A percentile compares a stretch with the other conserved stretches of the same genome.
Evolutionary conservation across 2,113 vertebrate genomes (phyloP).

Genomic region (Serilophus lunatus): DNA sequence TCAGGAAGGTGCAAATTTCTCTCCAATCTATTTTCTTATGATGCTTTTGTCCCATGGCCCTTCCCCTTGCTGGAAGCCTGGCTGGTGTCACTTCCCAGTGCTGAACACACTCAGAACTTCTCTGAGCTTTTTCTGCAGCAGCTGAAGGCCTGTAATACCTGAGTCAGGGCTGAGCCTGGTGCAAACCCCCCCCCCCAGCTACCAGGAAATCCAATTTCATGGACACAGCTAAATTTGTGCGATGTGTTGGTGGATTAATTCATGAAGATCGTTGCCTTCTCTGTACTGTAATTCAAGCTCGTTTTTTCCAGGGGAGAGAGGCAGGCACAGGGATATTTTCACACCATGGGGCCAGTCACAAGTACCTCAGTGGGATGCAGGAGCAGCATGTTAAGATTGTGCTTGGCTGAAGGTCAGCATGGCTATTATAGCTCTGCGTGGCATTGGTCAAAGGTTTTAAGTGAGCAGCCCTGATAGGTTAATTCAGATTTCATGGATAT

Average conservation of each 20-base stretch:
- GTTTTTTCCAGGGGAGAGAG: background rate
- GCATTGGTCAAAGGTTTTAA: background rate
- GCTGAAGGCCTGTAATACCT: background rate
- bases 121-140: background rate
- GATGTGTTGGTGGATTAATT: constrained; percentile 32
- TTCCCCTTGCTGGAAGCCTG: background rate
- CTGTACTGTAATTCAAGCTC: constrained; percentile 16
- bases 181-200: constrained; percentile 34
- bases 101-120: background rate
- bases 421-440: background rate
- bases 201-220: constrained; percentile 54
- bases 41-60: background rate
- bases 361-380: background rate
- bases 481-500: background rate
- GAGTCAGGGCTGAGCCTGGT: background rate
- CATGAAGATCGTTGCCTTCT: background rate
- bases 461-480: background rate
- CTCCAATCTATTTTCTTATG: background rate
- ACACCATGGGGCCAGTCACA: constrained; percentile 3
- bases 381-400: background rate
- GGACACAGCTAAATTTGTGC: background rate
- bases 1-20: background rate
- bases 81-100: background rate
- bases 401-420: background rate
- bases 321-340: constrained; percentile 4